These are phyloP conservation scores for Chironomus tentans DNA, from an alignment of 2,888 invertebrate species.

Conservation along the genomic window DNA sequence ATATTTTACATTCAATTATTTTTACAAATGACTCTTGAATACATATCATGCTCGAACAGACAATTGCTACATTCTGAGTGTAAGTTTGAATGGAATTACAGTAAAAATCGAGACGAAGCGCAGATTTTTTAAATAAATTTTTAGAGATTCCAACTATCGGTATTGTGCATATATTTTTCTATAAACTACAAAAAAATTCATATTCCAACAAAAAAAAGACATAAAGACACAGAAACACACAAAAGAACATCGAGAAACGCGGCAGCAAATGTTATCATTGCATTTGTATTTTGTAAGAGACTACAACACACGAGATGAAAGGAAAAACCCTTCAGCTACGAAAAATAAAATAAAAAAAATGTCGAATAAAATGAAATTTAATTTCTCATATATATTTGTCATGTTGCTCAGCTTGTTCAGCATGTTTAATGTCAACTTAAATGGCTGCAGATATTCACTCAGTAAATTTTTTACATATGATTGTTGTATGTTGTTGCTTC, in stretches of 20 bases:
- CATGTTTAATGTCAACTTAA: background rate
- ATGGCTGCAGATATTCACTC: background rate
- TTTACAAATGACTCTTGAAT: constrained; percentile 12
- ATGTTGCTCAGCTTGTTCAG: background rate
- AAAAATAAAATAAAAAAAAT: background rate
- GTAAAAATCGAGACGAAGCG: too few species aligned
- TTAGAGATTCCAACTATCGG: too few species aligned
- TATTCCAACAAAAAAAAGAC: background rate
- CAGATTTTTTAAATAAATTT: too few species aligned
- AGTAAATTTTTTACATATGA: background rate
- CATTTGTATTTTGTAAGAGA: background rate
- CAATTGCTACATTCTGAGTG: background rate
- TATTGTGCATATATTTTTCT: too few species aligned
- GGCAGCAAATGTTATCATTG: background rate
- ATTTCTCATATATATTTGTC: background rate
- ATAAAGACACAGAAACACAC: background rate
- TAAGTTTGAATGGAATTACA: too few species aligned
- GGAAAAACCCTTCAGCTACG: background rate
- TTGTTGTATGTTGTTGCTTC: too few species aligned
- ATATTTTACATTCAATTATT: background rate
- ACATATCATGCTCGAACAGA: background rate
- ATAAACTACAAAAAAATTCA: too few species aligned
- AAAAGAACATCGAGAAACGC: background rate
- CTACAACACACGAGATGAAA: background rate
- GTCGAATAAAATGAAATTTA: background rate